These are phyloP conservation scores for Zaprionus vittiger DNA, from an alignment of 1,140 invertebrate genomes.

Conservation along the genomic window DNA sequence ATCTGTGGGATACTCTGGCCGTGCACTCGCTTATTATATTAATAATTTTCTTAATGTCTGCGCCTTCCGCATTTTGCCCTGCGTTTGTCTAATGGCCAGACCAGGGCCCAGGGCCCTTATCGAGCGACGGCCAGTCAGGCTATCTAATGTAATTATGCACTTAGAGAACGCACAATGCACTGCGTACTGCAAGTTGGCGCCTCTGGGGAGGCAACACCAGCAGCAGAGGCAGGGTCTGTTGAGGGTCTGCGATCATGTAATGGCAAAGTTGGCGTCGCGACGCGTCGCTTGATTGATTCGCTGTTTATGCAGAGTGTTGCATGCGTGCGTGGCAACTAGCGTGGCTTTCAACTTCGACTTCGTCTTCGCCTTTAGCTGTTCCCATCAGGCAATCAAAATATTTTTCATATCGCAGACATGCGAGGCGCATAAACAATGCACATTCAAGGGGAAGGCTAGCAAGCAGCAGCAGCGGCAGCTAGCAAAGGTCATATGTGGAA, in stretches of 20 bases:
- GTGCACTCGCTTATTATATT: conserved; percentile 32
- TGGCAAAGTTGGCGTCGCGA: conserved; percentile 24
- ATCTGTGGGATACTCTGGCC: conserved; percentile 38
- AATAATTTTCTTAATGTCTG: conserved; percentile 39
- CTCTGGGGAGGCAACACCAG: conserved; percentile 6
- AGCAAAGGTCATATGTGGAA: conserved; percentile 56
- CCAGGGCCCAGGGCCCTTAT: conserved; percentile 25
- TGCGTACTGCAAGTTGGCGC: neutral
- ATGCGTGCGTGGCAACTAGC: conserved; percentile 46
- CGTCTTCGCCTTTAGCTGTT: conserved; percentile 5
- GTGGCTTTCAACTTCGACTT: neutral
- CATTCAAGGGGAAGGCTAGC: conserved; percentile 61
- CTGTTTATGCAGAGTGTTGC: conserved; percentile 41
- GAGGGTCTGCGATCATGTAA: conserved; percentile 16
- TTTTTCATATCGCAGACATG: conserved; percentile 56
- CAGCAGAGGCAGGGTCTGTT: too few species aligned
- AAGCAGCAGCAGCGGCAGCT: conserved; percentile 16
- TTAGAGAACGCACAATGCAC: conserved; percentile 31
- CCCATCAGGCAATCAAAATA: conserved; percentile 57
- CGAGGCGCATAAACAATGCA: conserved; percentile 57
- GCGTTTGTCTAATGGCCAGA: conserved; percentile 50
- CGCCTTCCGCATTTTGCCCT: conserved; percentile 61
- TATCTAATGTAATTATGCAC: conserved; percentile 67
- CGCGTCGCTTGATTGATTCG: conserved; percentile 66
- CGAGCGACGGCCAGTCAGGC: conserved; percentile 37